Evolutionary conservation across 2,888 invertebrate genomes (phyloP).

Genomic region (Agrochola lychnidis): DNA sequence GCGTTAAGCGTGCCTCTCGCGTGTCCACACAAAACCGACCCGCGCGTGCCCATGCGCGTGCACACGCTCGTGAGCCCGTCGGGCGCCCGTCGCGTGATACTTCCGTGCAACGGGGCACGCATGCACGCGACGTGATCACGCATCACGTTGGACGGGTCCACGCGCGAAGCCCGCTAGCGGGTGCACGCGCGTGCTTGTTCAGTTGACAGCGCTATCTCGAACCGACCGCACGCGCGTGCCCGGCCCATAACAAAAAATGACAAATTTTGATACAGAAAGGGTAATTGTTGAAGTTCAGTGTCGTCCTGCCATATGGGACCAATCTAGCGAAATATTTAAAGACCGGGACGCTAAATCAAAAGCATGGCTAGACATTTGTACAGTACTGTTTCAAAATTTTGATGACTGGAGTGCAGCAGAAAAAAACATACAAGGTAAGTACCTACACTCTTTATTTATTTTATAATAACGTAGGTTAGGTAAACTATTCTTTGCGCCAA

Average conservation of each 20-base stretch:
- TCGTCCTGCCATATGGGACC: no score
- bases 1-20: no score
- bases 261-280: constrained; percentile 58
- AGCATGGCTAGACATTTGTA: constrained; percentile 60
- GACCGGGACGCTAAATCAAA: constrained; percentile 53
- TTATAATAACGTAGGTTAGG: constrained; percentile 59
- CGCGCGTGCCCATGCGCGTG: no score
- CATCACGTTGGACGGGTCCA: constrained; percentile 61
- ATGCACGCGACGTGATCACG: constrained; percentile 60
- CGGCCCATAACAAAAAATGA: constrained; percentile 59
- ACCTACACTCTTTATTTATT: constrained; percentile 59
- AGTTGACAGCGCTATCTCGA: constrained; percentile 56
- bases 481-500: constrained; percentile 59
- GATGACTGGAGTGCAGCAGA: constrained; percentile 52
- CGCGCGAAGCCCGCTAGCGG: constrained; percentile 50
- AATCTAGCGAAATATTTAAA: constrained; percentile 55
- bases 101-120: constrained; percentile 60
- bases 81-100: constrained; percentile 59
- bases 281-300: constrained; percentile 54
- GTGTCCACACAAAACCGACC: no score
- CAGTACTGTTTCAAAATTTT: constrained; percentile 55
- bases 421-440: constrained; percentile 57
- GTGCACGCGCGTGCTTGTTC: constrained; percentile 52
- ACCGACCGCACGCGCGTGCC: constrained; percentile 57
- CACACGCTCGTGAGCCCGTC: constrained; percentile 48